Conservation (phyloP, 1,140 invertebrate species). For the Melipona quadrifasciata region DNA sequence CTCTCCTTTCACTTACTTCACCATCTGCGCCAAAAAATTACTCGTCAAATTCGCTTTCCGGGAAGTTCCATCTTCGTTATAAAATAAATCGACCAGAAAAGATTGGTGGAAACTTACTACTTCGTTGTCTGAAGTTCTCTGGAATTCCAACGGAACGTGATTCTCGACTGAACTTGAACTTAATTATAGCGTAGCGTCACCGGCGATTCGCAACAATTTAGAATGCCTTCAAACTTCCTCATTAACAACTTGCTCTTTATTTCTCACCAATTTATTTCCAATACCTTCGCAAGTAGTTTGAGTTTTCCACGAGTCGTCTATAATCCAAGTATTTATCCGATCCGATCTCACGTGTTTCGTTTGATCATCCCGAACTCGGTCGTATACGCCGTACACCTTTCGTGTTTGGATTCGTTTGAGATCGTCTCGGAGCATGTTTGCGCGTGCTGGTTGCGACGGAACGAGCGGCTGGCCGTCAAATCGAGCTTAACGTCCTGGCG, state of each 20-base stretch:
- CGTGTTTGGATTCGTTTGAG: neutral
- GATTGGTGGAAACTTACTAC: neutral
- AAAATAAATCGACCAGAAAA: neutral
- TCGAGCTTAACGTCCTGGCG: conserved; percentile 52
- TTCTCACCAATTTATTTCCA: no score
- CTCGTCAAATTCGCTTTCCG: neutral
- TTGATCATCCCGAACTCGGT: neutral
- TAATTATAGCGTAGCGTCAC: no score
- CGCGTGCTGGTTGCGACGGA: neutral
- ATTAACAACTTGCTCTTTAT: no score
- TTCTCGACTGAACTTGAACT: neutral
- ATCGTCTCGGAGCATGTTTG: neutral
- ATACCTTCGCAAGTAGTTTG: neutral
- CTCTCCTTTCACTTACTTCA: neutral
- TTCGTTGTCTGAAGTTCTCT: no score
- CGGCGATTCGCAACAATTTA: neutral
- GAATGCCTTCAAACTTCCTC: no score
- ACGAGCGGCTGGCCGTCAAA: conserved; percentile 36
- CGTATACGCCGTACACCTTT: neutral
- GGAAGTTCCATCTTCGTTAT: neutral
- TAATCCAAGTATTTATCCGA: neutral
- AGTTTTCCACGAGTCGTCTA: neutral
- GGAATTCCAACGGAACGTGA: neutral
- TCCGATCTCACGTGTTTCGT: neutral
- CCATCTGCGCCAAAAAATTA: neutral